A percentile compares a stretch with the other conserved stretches of the same genome.
These are phyloP conservation scores for Hiodon alosoides DNA, from an alignment of 2,113 vertebrate species.

Conservation along the genomic window DNA sequence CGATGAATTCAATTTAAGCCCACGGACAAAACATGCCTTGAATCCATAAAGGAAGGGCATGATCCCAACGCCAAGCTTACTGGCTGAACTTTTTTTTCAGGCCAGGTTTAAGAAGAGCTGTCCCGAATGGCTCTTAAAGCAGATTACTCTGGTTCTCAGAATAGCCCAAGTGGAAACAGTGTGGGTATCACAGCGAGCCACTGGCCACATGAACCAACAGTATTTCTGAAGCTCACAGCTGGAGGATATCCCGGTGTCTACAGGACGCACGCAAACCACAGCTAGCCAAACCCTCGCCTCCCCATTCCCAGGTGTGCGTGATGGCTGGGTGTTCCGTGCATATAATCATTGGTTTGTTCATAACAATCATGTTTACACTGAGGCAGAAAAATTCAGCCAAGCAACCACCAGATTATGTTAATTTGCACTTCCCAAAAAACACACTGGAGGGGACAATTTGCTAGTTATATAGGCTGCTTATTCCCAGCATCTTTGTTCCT, in stretches of 20 bases:
- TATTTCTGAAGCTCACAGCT: neutral
- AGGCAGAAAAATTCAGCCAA: no score
- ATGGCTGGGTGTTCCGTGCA: no score
- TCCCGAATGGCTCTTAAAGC: constrained; percentile 79
- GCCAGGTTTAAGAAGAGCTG: constrained; percentile 85
- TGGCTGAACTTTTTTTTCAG: constrained; percentile 81
- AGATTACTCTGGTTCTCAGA: constrained; percentile 90
- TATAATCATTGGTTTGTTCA: no score
- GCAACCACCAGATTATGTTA: no score
- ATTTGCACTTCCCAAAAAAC: no score
- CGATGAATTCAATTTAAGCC: neutral
- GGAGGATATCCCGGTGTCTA: neutral
- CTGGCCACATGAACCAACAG: constrained; percentile 43
- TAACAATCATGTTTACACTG: no score
- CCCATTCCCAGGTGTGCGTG: no score
- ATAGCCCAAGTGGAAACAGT: constrained; percentile 78
- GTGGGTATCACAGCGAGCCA: constrained; percentile 75
- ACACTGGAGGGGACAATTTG: constrained; percentile 35
- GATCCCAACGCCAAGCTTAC: constrained; percentile 73
- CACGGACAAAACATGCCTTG: neutral
- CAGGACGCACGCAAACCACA: neutral
- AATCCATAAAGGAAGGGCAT: constrained; percentile 50
- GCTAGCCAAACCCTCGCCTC: neutral
- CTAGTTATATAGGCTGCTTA: constrained; percentile 30
- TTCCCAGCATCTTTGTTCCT: constrained; percentile 25